These are phyloP conservation scores for Tetranychus cinnabarinus DNA, from an alignment of 1,140 invertebrate species.

Conservation along the genomic window DNA sequence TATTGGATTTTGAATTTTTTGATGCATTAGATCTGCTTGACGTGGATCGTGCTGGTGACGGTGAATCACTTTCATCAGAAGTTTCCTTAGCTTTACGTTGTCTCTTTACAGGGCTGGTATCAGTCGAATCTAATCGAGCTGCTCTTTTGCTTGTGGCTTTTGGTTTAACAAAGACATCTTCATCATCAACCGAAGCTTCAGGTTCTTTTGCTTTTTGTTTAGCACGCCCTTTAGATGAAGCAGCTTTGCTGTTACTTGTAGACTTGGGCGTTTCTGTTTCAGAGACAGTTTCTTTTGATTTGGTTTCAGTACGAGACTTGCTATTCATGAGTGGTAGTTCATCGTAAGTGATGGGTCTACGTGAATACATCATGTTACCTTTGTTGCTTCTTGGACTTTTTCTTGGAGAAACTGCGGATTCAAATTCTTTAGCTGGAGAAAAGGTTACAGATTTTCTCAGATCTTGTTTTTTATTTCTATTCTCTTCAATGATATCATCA, in stretches of 20 bases:
- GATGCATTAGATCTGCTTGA: not conserved
- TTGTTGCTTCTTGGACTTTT: not conserved
- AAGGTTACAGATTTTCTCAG: not conserved
- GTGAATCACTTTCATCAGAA: not conserved
- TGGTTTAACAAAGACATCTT: no score
- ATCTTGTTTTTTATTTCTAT: not conserved
- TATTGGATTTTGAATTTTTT: not conserved
- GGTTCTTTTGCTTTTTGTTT: not conserved
- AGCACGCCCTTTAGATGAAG: not conserved
- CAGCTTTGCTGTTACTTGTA: not conserved
- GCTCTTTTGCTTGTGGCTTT: not conserved
- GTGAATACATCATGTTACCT: not conserved
- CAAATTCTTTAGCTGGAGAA: not conserved
- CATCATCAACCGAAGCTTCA: no score
- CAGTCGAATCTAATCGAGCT: not conserved
- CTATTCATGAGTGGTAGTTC: not conserved
- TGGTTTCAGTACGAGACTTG: not conserved
- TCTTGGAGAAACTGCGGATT: not conserved
- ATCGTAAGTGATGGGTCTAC: not conserved
- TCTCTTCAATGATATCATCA: not conserved
- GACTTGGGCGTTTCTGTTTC: not conserved
- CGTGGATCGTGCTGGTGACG: not conserved
- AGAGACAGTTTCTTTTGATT: not conserved
- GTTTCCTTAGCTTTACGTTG: not conserved
- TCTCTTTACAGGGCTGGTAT: not conserved